These are phyloP conservation scores for Sebastes cheni DNA, from an alignment of 2,797 vertebrate genomes.

Conservation along the genomic window DNA sequence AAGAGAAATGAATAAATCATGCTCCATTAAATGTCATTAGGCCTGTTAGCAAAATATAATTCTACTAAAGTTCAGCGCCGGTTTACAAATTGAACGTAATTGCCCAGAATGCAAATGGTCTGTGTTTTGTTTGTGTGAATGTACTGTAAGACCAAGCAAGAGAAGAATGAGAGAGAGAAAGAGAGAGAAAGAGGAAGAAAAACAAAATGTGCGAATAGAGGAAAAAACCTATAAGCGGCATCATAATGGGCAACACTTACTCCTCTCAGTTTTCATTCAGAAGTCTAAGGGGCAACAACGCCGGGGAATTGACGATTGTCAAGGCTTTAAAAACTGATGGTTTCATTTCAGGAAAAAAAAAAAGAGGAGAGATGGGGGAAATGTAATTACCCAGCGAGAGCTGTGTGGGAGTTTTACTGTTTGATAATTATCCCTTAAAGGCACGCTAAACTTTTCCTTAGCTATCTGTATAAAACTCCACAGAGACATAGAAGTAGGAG, in stretches of 20 bases:
- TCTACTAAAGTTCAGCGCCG: conserved; percentile 75
- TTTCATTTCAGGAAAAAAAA: conserved; percentile 61
- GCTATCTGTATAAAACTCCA: conserved; percentile 67
- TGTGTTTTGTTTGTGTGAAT: conserved; percentile 63
- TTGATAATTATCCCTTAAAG: conserved; percentile 80
- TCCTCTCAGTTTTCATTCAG: conserved; percentile 64
- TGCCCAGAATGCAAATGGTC: conserved; percentile 77
- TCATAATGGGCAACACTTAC: conserved; percentile 55
- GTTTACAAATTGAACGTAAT: conserved; percentile 82
- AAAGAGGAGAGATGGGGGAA: conserved; percentile 47
- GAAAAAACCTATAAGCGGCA: conserved; percentile 44
- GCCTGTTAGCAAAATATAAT: conserved; percentile 79
- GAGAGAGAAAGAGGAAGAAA: conserved; percentile 7
- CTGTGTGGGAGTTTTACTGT: conserved; percentile 73
- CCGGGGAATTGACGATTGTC: conserved; percentile 64
- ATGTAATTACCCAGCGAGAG: conserved; percentile 76
- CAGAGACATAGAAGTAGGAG: conserved; percentile 49
- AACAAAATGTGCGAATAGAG: conserved; percentile 31
- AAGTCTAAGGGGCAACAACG: conserved; percentile 46
- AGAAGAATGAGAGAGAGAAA: conserved; percentile 11
- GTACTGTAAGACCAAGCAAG: conserved; percentile 41
- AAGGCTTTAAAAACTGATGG: conserved; percentile 72
- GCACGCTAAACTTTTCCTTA: conserved; percentile 76
- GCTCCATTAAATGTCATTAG: conserved; percentile 80
- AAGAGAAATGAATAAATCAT: conserved; percentile 79